Evolutionary conservation across 2,888 invertebrate genomes (phyloP), one percentile per base, ranked within the genome.

Genomic region (Caenorhabditis sinica): DNA sequence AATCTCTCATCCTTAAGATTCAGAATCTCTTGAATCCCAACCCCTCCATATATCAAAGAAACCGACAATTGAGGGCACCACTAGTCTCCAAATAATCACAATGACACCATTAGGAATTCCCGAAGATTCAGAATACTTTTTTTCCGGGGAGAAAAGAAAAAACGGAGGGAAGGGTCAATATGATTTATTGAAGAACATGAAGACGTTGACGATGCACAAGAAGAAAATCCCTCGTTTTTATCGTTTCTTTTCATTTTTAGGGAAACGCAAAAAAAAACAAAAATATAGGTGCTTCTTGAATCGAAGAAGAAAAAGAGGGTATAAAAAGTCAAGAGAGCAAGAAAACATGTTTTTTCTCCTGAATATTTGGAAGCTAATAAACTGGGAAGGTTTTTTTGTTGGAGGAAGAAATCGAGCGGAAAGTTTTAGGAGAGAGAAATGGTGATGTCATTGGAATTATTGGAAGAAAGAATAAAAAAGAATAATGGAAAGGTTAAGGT

Each of bases 141-240:
- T 13, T 40, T 40, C 4, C 40, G 40, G 40, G 40, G 43, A 23
- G 61, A 33, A 20, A n/a, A 4, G 25, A 15, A 17, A 40, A 43
- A 65, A n/a, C 56, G 23, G 53, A 23, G 20, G 53, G 23, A 45
- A 56, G 69, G 69, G 77, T 77, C 77, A 69, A 69, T 63, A 77
- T 77, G 77, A 77, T 77, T 77, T 77, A 77, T 77, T 77, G 77
- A 53, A 63, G 77, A 77, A 77, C 77, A 77, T 77, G 68, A 76
- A 76, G 25, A 28, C 9, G 13, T 6, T 11, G 13, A 40, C 13
- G 40, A 40, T n/a, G 40, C 40, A 40, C 33, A 25, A 28, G 23
- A 20, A 40, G 30, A 23, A 45, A 20, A 9, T 23, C 11, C 33
- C n/a, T 36, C 6, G 20, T 75, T 66, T 68, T 58, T 56, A 66